Evolutionary conservation across 2,797 vertebrate species (phyloP).

Genomic region (Pyrocephalus nanus): DNA sequence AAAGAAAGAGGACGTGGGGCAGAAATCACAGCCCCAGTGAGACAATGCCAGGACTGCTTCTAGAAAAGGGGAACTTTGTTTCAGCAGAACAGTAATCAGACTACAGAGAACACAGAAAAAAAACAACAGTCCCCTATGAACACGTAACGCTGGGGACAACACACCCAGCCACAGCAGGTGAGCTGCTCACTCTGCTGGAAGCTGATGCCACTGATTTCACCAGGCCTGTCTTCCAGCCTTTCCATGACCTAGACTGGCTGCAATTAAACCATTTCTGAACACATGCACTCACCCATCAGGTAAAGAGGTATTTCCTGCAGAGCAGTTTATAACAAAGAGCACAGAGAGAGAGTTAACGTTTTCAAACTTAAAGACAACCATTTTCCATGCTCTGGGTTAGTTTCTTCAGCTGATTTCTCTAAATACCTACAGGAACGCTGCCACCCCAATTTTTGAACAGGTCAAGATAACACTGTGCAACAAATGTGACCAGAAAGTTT

Average conservation of each 20-base stretch:
- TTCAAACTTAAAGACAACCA: not conserved
- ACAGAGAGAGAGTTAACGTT: not conserved
- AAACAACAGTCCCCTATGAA: not conserved
- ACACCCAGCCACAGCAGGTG: not conserved
- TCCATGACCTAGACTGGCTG: not conserved
- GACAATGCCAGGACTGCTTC: conserved; percentile 10
- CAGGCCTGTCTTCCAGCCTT: not conserved
- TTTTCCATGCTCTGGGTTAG: not conserved
- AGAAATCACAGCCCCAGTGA: conserved; percentile 24
- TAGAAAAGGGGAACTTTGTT: conserved; percentile 2
- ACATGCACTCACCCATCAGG: not conserved
- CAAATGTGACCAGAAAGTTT: not conserved
- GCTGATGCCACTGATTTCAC: not conserved
- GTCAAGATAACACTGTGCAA: not conserved
- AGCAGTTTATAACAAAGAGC: not conserved
- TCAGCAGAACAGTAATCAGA: not conserved
- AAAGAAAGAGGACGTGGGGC: conserved; percentile 8
- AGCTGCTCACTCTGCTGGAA: not conserved
- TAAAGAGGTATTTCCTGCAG: not conserved
- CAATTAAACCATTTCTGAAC: not conserved
- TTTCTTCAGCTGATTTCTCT: not conserved
- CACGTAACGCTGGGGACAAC: not conserved
- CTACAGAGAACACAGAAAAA: not conserved
- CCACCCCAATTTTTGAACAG: not conserved
- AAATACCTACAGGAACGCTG: not conserved